Evolutionary conservation across 2,113 vertebrate genomes (phyloP), one percentile per base, ranked within the genome.

Genomic region (Acrocephalus kingi): DNA sequence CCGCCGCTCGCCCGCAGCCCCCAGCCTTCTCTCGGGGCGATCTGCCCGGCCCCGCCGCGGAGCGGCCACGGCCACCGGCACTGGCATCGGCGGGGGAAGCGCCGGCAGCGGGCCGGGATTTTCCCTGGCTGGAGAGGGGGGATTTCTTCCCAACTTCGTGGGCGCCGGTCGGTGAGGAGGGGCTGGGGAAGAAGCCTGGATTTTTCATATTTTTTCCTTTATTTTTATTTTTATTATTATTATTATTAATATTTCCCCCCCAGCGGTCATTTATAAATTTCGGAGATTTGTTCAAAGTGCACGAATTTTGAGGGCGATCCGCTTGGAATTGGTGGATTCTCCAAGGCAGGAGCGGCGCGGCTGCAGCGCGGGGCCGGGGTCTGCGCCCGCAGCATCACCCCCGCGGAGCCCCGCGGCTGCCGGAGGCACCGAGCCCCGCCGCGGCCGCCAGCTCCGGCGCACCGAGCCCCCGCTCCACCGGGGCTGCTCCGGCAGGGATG

Each of bases 111-210:
- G 61, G 41, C 78, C 67, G 88, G 92, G 88, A 74, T 72, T 72
- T 56, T 73, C 81, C 89, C 85, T 8, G 48, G 11, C 64, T 82
- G 75, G 75, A 85, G 81, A 58, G 69, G 58, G 79, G 93, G 58
- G 28, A 87, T 87, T 73, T 83, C 64, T 62, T 92, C 81, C 90
- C 81, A 92, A 94, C 90, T 94, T 92, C 81, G 71, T 30, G 71
- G 59, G 71, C 88, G 64, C 81, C 81, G 41, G 46, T 81, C 58
- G 86, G 81, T 92, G 93, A 94, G 90, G 67, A 68, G 55, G 82
- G 72, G 51, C 66, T 73, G 82, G 61, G 85, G 82, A 55, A 56
- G 49, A 84, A 88, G 79, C 84, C 84, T 91, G 93, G 79, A 84
- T 63, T 74, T 78, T 83, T 48, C 15, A 23, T 73, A 18, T 63